Evolutionary conservation across 2,888 invertebrate species (phyloP), one percentile per base, ranked within the genome.

Genomic region (Eupithecia tripunctaria): DNA sequence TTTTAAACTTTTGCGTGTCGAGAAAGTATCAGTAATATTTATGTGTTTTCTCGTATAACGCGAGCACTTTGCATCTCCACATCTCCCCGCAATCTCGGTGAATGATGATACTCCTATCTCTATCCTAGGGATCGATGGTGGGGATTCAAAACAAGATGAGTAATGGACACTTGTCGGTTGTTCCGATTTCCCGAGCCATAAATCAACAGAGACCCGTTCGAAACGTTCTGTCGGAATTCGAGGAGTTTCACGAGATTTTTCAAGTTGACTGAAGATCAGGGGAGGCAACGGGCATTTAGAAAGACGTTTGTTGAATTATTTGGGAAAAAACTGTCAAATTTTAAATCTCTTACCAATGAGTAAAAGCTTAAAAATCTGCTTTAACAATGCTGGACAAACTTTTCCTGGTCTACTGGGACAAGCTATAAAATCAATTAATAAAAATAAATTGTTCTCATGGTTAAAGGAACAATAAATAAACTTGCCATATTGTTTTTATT

Each of bases 91-190:
- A 38, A 64, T 64, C 36, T 64, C 12, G 8, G 27, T 73, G 70
- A 75, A 63, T 71, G 71, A 77, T 77, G 71, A 67, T 71, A 59
- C 66, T 68, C 32, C 27, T 66, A n/a, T n/a, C n/a, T n/a, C n/a
- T n/a, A 69, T 29, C 29, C 29, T 29, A 29, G 5, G 59, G 73
- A 70, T 69, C 63, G 68, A 74, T 68, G 65, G 68, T n/a, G 29
- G 36, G 51, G 56, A 51, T 73, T 71, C 77, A 71, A 73, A 75
- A 70, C 68, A 73, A 63, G 70, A 72, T 76, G 74, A 74, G 74
- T 74, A 66, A 74, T 72, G 76, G 67, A 65, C 60, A 65, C 38
- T 72, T 14, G 56, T 56, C 56, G 27, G 38, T 25, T 38, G 25
- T 47, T 59, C 38, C 62, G 70, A 41, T 67, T 67, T 51, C 69